phyloP scores from a whole-genome alignment of 2,888 invertebrate species.

The Dicyrtoma fusca region DNA sequence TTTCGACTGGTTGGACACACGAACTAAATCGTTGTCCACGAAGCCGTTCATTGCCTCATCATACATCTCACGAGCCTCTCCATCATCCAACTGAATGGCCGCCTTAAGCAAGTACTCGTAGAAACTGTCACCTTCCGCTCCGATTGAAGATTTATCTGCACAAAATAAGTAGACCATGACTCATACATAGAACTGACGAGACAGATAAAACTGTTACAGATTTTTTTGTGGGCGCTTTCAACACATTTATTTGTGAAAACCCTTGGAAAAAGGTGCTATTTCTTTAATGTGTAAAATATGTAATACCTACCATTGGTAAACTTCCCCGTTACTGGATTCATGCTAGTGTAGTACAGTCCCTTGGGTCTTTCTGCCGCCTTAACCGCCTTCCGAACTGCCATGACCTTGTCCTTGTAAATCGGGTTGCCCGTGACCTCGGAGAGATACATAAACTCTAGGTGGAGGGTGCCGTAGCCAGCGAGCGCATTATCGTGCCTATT shows the following conservation, averaged over 20 bases:
- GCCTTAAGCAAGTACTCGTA: constrained; percentile 98
- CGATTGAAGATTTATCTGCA: constrained; percentile 89
- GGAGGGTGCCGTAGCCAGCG: constrained; percentile 95
- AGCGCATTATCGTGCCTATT: too few species aligned
- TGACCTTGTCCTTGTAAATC: constrained; percentile 85
- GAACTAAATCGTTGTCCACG: constrained; percentile 47
- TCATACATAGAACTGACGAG: too few species aligned
- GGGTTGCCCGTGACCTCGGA: constrained; percentile 92
- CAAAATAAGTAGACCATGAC: too few species aligned
- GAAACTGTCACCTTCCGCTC: constrained; percentile 97
- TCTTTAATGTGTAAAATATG: too few species aligned
- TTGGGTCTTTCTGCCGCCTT: constrained; percentile 48
- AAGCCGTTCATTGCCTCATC: constrained; percentile 55
- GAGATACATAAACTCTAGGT: constrained; percentile 94
- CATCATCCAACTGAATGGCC: constrained; percentile 75
- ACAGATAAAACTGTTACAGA: too few species aligned
- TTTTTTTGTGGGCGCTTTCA: too few species aligned
- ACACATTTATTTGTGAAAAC: too few species aligned
- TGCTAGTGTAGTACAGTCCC: constrained; percentile 52
- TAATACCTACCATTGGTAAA: too few species aligned
- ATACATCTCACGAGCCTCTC: constrained; percentile 63
- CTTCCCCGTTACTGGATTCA: too few species aligned
- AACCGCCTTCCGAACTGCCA: constrained; percentile 66
- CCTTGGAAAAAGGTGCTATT: too few species aligned
- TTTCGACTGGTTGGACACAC: constrained; percentile 46